Conservation (phyloP, 2,797 vertebrate species). For the Intellagama lesueurii region DNA sequence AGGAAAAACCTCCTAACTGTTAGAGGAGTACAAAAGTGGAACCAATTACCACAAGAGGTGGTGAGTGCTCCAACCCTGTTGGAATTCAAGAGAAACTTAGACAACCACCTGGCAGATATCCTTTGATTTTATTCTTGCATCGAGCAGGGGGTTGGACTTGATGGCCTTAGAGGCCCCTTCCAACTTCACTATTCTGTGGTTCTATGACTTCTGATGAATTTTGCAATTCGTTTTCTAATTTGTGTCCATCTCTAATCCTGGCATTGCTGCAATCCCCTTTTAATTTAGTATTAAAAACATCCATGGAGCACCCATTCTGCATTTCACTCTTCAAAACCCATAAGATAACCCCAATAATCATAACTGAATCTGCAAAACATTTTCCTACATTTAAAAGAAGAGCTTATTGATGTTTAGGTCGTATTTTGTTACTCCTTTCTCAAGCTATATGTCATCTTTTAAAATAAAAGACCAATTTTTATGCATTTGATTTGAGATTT, state of each 20-base stretch:
- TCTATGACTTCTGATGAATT: neutral
- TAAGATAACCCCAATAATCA: neutral
- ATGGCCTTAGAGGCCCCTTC: too few relatives aligned
- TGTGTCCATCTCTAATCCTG: too few relatives aligned
- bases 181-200: too few relatives aligned
- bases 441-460: conserved; percentile 45
- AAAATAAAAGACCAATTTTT: conserved; percentile 48
- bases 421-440: conserved; percentile 58
- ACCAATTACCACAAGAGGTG: too few relatives aligned
- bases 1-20: too few relatives aligned
- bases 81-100: too few relatives aligned
- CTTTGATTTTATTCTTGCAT: too few relatives aligned
- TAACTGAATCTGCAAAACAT: conserved; percentile 31
- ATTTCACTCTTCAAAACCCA: conserved; percentile 48
- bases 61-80: too few relatives aligned
- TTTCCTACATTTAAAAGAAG: conserved; percentile 29
- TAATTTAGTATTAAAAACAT: neutral
- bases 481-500: conserved; percentile 59
- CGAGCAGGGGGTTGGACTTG: too few relatives aligned
- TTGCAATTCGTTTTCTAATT: too few relatives aligned
- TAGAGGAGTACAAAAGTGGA: too few relatives aligned
- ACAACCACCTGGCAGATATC: too few relatives aligned
- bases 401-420: conserved; percentile 45
- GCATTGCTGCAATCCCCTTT: neutral
- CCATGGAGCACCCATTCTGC: conserved; percentile 36